These are phyloP conservation scores for Nannoperca australis DNA, from an alignment of 2,797 vertebrate species.

Conservation along the genomic window DNA sequence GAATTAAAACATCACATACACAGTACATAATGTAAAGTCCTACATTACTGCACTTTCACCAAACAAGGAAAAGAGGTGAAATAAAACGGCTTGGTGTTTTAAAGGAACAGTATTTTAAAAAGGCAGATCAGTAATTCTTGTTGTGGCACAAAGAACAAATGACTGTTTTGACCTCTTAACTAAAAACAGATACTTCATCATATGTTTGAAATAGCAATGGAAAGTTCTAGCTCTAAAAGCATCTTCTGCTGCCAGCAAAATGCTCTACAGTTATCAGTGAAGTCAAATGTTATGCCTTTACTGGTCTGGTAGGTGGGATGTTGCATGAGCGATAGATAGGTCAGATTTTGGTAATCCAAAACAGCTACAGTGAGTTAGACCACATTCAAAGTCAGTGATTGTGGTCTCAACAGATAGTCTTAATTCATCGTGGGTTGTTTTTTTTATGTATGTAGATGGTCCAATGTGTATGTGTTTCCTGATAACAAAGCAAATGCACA, in stretches of 20 bases:
- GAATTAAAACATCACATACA: background rate
- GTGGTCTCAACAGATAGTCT: constrained; percentile 4
- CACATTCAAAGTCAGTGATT: constrained; percentile 19
- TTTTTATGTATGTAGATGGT: background rate
- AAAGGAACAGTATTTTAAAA: background rate
- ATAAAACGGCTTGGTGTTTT: background rate
- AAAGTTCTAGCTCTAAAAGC: background rate
- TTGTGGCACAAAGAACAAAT: background rate
- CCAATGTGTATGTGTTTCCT: background rate
- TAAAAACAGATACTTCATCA: constrained; percentile 11
- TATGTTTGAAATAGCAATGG: background rate
- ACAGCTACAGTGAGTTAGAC: constrained; percentile 1
- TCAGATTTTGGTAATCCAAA: constrained; percentile 10
- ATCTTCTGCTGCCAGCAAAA: background rate
- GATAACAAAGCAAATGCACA: constrained; percentile 20
- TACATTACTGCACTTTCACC: background rate
- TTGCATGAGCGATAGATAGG: background rate
- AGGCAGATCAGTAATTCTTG: background rate
- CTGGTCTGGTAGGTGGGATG: background rate
- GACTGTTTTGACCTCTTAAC: too few species aligned
- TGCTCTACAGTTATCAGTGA: background rate
- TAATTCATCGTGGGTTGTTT: background rate
- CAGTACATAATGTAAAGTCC: background rate
- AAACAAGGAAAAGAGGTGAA: background rate
- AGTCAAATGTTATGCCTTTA: constrained; percentile 50